Evolutionary conservation across 2,113 vertebrate species (phyloP).

Genomic region (Psephotus haematonotus): DNA sequence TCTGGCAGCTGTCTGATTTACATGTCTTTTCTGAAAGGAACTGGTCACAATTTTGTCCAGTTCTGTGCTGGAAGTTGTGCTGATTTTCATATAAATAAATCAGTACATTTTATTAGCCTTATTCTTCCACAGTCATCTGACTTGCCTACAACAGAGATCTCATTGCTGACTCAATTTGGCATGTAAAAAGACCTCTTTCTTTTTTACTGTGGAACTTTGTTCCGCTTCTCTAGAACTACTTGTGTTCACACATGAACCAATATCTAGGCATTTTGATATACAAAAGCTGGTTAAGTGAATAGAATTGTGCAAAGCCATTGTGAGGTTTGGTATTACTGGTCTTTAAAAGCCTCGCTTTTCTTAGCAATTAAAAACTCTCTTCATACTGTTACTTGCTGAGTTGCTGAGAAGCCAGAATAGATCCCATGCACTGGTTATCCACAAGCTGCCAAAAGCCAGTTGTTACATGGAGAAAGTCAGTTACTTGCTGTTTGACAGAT

Average conservation of each 20-base stretch:
- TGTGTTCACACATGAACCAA: neutral
- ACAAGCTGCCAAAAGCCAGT: neutral
- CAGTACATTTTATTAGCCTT: conserved; percentile 9
- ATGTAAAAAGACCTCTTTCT: neutral
- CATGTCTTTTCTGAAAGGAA: neutral
- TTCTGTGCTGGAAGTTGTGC: neutral
- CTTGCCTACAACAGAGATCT: conserved; percentile 7
- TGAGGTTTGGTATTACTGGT: neutral
- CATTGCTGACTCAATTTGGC: neutral
- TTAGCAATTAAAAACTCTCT: neutral
- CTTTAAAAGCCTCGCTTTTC: neutral
- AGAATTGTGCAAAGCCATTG: neutral
- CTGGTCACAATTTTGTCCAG: neutral
- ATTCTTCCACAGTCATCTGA: conserved; percentile 10
- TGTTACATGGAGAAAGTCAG: neutral
- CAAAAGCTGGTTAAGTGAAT: neutral
- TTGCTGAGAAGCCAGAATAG: neutral
- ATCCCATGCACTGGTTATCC: neutral
- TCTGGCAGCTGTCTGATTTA: conserved; percentile 37
- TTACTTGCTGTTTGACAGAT: neutral
- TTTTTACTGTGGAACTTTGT: conserved; percentile 21
- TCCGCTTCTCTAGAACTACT: neutral
- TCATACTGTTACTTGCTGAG: neutral
- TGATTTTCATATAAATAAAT: conserved; percentile 50
- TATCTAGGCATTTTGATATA: neutral